Evolutionary conservation across 2,113 vertebrate species (phyloP).

Genomic region (Naja naja): DNA sequence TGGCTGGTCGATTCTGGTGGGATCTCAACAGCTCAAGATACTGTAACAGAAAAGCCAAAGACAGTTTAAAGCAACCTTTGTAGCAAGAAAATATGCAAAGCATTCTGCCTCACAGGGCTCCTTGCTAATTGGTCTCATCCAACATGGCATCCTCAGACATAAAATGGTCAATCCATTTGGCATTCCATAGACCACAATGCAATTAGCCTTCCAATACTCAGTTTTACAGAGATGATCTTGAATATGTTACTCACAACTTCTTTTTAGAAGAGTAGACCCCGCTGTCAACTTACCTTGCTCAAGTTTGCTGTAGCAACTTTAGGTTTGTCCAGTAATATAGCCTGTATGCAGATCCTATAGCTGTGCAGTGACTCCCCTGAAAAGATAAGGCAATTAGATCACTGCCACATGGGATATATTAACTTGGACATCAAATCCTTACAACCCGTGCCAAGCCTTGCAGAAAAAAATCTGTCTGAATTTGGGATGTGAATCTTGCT

Average conservation of each 20-base stretch:
- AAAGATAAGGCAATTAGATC: background rate
- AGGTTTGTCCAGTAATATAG: constrained; percentile 84
- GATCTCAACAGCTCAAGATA: constrained; percentile 89
- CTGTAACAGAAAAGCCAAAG: constrained; percentile 56
- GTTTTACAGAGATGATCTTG: background rate
- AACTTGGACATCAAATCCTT: too few relatives aligned
- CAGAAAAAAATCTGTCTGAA: background rate
- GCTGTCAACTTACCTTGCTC: constrained; percentile 77
- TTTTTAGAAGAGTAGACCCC: rapidly evolving
- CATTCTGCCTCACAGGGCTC: background rate
- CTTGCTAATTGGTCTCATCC: background rate
- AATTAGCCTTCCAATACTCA: background rate
- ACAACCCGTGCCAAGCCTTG: background rate
- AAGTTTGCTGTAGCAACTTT: constrained; percentile 81
- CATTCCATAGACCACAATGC: background rate
- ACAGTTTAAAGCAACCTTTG: background rate
- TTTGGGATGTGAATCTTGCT: background rate
- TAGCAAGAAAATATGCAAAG: background rate
- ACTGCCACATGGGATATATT: background rate
- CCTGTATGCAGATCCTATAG: constrained; percentile 95
- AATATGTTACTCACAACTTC: background rate
- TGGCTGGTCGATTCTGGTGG: constrained; percentile 83
- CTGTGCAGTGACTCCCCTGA: constrained; percentile 88
- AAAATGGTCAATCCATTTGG: background rate
- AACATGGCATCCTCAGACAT: background rate